These are phyloP conservation scores for Clarias platycephalus DNA, from an alignment of 2,797 vertebrate species.

Conservation along the genomic window DNA sequence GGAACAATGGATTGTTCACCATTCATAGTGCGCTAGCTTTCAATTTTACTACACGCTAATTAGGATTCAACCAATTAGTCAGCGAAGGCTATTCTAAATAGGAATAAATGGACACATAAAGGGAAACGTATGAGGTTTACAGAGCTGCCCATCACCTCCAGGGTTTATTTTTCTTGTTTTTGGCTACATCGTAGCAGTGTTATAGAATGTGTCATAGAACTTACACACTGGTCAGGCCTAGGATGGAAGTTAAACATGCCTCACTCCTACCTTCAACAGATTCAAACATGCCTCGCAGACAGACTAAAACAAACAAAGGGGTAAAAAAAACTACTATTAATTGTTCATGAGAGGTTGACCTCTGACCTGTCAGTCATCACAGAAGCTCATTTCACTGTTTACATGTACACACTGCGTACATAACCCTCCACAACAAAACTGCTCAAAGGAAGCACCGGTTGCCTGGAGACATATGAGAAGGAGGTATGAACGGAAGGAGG, in stretches of 20 bases:
- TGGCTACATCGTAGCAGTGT: too few relatives aligned
- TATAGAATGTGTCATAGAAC: too few relatives aligned
- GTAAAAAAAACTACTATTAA: neutral
- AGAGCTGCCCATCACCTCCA: too few relatives aligned
- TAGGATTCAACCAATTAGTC: too few relatives aligned
- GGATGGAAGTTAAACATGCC: neutral
- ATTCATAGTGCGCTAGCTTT: too few relatives aligned
- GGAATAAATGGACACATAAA: too few relatives aligned
- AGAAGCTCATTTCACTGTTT: slow-evolving; percentile 49
- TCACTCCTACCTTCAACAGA: neutral
- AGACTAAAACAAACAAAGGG: neutral
- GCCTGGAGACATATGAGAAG: slow-evolving; percentile 53
- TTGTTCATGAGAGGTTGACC: slow-evolving; percentile 5
- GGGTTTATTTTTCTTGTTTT: too few relatives aligned
- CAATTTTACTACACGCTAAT: too few relatives aligned
- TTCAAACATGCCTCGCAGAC: neutral
- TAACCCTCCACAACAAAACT: slow-evolving; percentile 53
- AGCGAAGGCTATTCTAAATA: too few relatives aligned
- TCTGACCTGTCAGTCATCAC: slow-evolving; percentile 21
- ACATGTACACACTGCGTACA: slow-evolving; percentile 57
- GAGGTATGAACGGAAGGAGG: slow-evolving; percentile 55
- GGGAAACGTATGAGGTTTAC: too few relatives aligned
- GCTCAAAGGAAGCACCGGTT: slow-evolving; percentile 56
- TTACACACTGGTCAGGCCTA: too few relatives aligned
- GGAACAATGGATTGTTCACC: too few relatives aligned